Evolutionary conservation across 2,888 invertebrate genomes (phyloP).

Genomic region (Dasypogon diadema): DNA sequence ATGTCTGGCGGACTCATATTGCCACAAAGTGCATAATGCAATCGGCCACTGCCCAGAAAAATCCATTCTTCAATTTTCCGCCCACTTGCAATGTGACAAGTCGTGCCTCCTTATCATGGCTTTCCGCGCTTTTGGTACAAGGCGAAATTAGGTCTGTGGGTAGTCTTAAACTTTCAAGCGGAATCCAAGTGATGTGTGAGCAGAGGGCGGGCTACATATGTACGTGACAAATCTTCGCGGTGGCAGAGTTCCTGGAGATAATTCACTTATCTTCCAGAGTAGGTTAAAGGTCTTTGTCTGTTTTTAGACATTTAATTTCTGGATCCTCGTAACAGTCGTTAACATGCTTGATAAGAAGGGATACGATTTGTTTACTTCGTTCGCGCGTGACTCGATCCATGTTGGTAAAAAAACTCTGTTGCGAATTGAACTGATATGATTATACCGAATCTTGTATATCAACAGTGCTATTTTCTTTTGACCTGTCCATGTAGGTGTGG

Average conservation of each 20-base stretch:
- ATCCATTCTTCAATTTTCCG: neutral
- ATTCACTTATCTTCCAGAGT: conserved; percentile 3
- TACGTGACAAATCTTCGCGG: neutral
- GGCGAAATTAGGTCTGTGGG: conserved; percentile 6
- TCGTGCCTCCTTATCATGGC: neutral
- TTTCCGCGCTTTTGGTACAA: neutral
- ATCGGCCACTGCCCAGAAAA: neutral
- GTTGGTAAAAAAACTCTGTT: no score
- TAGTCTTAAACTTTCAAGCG: conserved; percentile 1
- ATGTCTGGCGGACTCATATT: neutral
- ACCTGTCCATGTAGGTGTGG: no score
- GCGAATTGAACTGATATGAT: no score
- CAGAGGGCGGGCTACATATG: neutral
- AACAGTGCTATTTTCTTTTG: no score
- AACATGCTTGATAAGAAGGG: neutral
- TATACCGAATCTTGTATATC: no score
- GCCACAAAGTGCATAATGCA: neutral
- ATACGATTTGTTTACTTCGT: neutral
- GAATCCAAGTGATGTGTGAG: neutral
- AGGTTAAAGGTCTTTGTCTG: conserved; percentile 12
- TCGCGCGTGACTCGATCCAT: no score
- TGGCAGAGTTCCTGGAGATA: neutral
- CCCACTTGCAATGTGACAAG: neutral
- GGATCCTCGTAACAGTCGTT: neutral
- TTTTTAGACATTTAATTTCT: conserved; percentile 18